A percentile compares a stretch with the other conserved stretches of the same genome.
Conservation (phyloP, 2,797 vertebrate species). For the Lates japonicus region DNA sequence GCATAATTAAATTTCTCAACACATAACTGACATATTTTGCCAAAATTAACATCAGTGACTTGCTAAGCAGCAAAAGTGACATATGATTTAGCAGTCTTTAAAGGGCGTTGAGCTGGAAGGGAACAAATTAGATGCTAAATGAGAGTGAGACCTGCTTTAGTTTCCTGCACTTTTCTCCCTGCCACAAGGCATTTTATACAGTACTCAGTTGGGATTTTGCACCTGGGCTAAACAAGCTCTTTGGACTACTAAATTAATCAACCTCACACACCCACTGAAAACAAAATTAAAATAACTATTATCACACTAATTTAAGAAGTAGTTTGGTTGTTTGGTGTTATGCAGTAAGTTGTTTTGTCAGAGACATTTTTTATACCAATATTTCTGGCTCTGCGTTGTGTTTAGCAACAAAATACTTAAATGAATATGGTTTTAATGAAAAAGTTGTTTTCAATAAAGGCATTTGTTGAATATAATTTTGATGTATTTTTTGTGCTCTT, state of each 20-base stretch:
- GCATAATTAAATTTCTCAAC: background rate
- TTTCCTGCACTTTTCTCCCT: background rate
- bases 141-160: background rate
- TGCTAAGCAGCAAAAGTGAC: background rate
- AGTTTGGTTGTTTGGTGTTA: background rate
- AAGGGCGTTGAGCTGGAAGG: background rate
- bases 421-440: background rate
- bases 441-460: background rate
- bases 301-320: background rate
- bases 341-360: background rate
- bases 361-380: no score
- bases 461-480: background rate
- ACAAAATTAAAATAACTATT: conserved; percentile 7
- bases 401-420: background rate
- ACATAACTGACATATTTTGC: background rate
- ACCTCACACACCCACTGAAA: background rate
- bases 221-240: background rate
- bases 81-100: no score
- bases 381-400: background rate
- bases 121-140: background rate
- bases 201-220: background rate
- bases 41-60: background rate
- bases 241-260: background rate
- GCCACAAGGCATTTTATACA: background rate
- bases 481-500: background rate